Conservation (phyloP, 2,888 invertebrate species). For the Tridacna gigas region DNA sequence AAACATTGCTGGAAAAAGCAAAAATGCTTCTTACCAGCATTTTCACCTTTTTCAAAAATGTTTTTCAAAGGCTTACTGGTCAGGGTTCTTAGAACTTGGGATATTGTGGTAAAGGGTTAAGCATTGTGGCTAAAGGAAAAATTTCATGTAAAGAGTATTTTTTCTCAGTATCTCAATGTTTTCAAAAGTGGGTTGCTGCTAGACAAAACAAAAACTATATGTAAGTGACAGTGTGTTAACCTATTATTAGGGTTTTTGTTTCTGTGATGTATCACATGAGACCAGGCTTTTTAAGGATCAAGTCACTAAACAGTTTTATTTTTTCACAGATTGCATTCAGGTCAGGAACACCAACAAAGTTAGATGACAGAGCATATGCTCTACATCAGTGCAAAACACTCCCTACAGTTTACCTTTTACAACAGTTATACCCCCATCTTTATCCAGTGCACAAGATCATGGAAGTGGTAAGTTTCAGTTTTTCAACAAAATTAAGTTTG, state of each 20-base stretch:
- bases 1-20: not conserved
- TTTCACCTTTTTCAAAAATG: not conserved
- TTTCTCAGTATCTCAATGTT: too few species aligned
- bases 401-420: slow-evolving; percentile 92
- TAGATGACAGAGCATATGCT: slow-evolving; percentile 96
- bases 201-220: too few species aligned
- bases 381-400: slow-evolving; percentile 97
- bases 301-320: not conserved
- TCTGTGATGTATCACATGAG: not conserved
- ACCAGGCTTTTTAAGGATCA: not conserved
- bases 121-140: too few species aligned
- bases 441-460: slow-evolving; percentile 93
- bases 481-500: too few species aligned
- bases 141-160: too few species aligned
- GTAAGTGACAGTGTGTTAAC: too few species aligned
- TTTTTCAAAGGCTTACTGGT: not conserved
- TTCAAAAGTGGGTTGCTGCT: too few species aligned
- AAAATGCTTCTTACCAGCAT: not conserved
- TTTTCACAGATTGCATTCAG: slow-evolving; percentile 93
- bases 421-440: slow-evolving; percentile 95
- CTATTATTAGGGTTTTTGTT: too few species aligned
- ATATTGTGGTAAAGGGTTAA: not conserved
- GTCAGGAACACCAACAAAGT: slow-evolving; percentile 93
- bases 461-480: slow-evolving; percentile 84
- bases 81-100: not conserved